Evolutionary conservation across 92 coral and sea anemone species (phyloP).

Genomic region (Epizoanthus scotinus): DNA sequence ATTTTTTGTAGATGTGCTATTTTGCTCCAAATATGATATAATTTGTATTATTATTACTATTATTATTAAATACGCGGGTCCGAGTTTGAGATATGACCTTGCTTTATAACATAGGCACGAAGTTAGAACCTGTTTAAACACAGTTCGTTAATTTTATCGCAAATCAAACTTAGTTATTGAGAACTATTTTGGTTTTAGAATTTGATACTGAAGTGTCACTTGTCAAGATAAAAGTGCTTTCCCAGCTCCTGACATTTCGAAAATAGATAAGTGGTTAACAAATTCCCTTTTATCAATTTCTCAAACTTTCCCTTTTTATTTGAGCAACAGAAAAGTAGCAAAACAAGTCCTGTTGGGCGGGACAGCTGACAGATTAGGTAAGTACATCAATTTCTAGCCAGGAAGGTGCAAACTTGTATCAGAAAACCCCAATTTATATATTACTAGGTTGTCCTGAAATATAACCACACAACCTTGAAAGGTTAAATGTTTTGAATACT

Average conservation of each 20-base stretch:
- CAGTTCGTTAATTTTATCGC: not conserved
- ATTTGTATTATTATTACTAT: too few relatives aligned
- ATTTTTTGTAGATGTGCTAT: too few relatives aligned
- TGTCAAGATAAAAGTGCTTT: not conserved
- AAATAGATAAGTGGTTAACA: not conserved
- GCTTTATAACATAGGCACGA: not conserved
- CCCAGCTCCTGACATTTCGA: not conserved
- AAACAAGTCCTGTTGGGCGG: not conserved
- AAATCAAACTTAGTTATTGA: not conserved
- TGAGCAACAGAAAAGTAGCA: not conserved
- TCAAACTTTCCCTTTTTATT: not conserved
- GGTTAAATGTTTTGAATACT: conserved; percentile 4
- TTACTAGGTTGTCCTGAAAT: not conserved
- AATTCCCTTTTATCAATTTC: not conserved
- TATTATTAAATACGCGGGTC: not conserved
- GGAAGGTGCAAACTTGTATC: not conserved
- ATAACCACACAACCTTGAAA: not conserved
- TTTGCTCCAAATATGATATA: too few relatives aligned
- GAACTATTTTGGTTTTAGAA: not conserved
- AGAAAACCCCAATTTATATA: not conserved
- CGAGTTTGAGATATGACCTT: not conserved
- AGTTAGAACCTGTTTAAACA: too few relatives aligned
- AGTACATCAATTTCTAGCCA: not conserved
- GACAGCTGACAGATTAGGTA: not conserved
- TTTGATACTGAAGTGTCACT: not conserved